Base-by-base conservation (phyloP, 1,140 invertebrate genomes). In the Micrasema minimum region DNA sequence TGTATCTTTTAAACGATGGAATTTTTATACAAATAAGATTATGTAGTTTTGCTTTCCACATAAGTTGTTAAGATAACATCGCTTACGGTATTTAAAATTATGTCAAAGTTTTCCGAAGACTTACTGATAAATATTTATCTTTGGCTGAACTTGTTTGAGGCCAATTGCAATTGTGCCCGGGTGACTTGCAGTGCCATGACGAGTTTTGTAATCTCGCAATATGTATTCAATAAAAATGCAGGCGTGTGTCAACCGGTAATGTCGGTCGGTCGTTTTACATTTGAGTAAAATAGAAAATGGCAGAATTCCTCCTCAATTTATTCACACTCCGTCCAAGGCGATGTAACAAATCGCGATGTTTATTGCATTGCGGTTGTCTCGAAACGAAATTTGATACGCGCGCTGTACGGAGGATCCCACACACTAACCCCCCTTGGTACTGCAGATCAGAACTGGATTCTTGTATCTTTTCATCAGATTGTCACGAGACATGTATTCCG, bases 361-460 rank as follows among this genome's bases (percentile, higher is more conserved):
- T 74, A 74, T 74, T 64, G 69, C 72, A 62, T 66, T 70, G 72
- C 61, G 71, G 66, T 65, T 68, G 57, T 67, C 72, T 74, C 65
- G 65, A 57, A 70, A 46, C 59, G 72, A 74, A 74, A 74, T 74
- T 74, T 74, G 72, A 74, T 74, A 74, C 65, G 68, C 55, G 71
- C 65, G 68, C 55, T 38, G 64, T 10, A 51, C 61, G 10, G 16
- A 35, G 64, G 57, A 66, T 62, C 71, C 64, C 62, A 65, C 66
- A 64, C 71, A 10, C 41, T 31, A n/a, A n/a, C n/a, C 26, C 26
- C 26, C 26, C 26, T 31, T 7, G 26, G 3, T 31, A 7, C 26
- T 31, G 3, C 26, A 31, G 26, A 31, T 31, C 26, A 7, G 26
- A 7, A 31, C 26, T 31, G 26, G 26, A 31, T 31, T 31, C 26